A percentile compares a stretch with the other conserved stretches of the same genome.
Conservation (phyloP, 2,797 vertebrate species). For the Smutsia temminckii region DNA sequence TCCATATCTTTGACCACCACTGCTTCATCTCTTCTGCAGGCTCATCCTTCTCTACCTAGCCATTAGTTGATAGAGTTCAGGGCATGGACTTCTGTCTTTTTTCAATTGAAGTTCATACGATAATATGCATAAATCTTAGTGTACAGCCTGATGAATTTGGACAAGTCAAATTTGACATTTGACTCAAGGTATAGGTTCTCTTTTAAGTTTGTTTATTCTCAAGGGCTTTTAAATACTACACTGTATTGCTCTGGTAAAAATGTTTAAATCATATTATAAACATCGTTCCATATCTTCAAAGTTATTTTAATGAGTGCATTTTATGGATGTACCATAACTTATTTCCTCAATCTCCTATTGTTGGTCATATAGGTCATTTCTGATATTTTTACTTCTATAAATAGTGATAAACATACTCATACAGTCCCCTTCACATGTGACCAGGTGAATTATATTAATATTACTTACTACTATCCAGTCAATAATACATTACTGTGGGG, state of each 20-base stretch:
- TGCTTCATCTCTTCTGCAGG: not conserved
- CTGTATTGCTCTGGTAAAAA: not conserved
- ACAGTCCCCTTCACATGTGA: not conserved
- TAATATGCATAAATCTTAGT: no score
- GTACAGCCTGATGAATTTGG: no score
- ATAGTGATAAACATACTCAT: not conserved
- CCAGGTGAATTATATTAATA: not conserved
- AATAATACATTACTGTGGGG: not conserved
- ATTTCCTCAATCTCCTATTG: not conserved
- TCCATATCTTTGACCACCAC: not conserved
- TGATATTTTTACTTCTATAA: slow-evolving; percentile 34
- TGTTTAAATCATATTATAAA: slow-evolving; percentile 3
- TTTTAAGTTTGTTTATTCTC: not conserved
- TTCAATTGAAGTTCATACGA: no score
- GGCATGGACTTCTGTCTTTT: not conserved
- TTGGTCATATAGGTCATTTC: not conserved
- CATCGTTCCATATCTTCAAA: not conserved
- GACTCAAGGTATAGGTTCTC: not conserved
- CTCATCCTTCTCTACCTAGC: not conserved
- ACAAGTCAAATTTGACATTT: no score
- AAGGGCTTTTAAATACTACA: not conserved
- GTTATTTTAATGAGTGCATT: not conserved
- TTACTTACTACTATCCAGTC: not conserved
- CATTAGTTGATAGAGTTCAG: not conserved
- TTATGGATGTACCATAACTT: not conserved